Percentiles rank a stretch among this genome's conserved stretches.
Evolutionary conservation across 2,888 invertebrate genomes (phyloP).

Genomic region (Drosophila paranaensis): DNA sequence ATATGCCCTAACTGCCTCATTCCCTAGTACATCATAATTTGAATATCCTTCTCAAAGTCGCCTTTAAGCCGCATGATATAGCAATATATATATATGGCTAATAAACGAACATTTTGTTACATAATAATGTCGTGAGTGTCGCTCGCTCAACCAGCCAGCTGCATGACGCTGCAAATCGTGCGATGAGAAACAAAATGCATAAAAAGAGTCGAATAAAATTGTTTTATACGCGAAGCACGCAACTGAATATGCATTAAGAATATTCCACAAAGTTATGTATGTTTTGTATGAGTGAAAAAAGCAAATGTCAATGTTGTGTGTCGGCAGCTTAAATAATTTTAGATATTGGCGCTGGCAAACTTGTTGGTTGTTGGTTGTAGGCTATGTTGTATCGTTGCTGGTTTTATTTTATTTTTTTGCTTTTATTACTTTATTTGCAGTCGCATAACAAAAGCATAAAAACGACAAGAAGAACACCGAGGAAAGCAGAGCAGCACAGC

Average conservation of each 20-base stretch:
- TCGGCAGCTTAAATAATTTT: constrained; percentile 49
- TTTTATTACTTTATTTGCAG: constrained; percentile 78
- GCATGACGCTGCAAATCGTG: neutral
- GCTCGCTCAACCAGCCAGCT: neutral
- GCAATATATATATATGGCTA: neutral
- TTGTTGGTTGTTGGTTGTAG: constrained; percentile 25
- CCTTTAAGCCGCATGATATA: neutral
- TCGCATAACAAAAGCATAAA: constrained; percentile 76
- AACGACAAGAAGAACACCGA: constrained; percentile 34
- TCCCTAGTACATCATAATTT: neutral
- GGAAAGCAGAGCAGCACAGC: no score
- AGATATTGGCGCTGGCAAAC: constrained; percentile 35
- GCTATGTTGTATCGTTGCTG: constrained; percentile 36
- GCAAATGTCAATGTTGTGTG: constrained; percentile 58
- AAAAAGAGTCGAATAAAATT: neutral
- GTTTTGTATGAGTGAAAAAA: constrained; percentile 29
- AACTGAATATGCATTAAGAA: constrained; percentile 44
- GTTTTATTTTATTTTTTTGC: constrained; percentile 16
- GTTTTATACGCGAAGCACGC: constrained; percentile 31
- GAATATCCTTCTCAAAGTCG: neutral
- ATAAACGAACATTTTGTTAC: constrained; percentile 1
- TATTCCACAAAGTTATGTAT: constrained; percentile 14
- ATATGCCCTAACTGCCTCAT: no score
- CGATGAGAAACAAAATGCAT: neutral
- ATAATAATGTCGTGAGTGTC: neutral